Conservation (phyloP, 2,113 vertebrate species). For the Hoplias malabaricus region DNA sequence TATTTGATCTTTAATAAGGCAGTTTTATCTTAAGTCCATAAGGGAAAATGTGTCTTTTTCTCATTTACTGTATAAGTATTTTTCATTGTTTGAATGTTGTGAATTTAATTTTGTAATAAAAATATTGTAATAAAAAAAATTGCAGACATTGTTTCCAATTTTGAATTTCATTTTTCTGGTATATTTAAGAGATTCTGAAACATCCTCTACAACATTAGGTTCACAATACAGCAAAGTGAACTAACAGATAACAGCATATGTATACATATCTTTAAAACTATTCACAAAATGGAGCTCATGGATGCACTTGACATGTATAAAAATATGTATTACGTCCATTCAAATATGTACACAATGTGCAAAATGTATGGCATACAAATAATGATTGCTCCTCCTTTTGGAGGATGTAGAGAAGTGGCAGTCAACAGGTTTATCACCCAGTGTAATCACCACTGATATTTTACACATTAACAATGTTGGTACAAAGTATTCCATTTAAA, state of each 20-base stretch:
- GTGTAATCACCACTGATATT: conserved; percentile 41
- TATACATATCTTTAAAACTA: conserved; percentile 84
- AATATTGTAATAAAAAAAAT: background rate
- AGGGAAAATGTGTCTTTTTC: no score
- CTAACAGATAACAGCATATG: conserved; percentile 80
- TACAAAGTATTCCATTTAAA: conserved; percentile 36
- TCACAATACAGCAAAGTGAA: conserved; percentile 74
- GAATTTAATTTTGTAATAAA: background rate
- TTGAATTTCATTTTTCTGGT: conserved; percentile 39
- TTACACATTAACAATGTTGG: conserved; percentile 40
- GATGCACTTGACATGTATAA: conserved; percentile 94
- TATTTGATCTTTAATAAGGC: no score
- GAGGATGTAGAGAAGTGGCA: conserved; percentile 32
- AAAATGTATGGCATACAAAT: conserved; percentile 94
- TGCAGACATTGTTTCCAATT: background rate
- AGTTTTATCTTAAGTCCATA: no score
- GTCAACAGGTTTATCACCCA: conserved; percentile 38
- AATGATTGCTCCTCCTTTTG: conserved; percentile 55
- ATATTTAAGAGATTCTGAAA: conserved; percentile 49
- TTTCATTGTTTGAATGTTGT: background rate
- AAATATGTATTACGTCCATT: conserved; percentile 96
- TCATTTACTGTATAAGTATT: background rate
- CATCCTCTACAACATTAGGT: conserved; percentile 45
- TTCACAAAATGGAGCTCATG: conserved; percentile 93
- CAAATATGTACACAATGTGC: conserved; percentile 98